These are phyloP conservation scores for Eciton burchellii DNA, from an alignment of 1,140 invertebrate genomes.

Conservation along the genomic window DNA sequence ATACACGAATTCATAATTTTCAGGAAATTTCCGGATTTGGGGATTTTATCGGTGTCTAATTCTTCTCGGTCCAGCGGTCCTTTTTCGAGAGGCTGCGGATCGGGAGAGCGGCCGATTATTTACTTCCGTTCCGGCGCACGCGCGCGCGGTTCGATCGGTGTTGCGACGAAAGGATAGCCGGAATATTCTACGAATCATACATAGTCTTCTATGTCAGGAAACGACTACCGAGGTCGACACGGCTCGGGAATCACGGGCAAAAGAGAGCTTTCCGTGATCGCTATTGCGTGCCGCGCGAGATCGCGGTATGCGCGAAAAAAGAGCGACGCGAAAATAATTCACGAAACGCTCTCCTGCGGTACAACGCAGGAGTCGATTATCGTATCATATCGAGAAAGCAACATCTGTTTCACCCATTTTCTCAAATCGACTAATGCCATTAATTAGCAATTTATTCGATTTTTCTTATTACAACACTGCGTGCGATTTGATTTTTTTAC, in stretches of 20 bases:
- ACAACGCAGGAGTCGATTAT: neutral
- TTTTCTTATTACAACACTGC: too few relatives aligned
- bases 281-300: slow-evolving; percentile 38
- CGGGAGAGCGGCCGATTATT: neutral
- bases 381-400: too few relatives aligned
- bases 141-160: neutral
- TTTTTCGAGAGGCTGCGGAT: neutral
- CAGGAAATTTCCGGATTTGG: neutral
- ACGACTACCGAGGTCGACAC: slow-evolving; percentile 40
- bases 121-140: slow-evolving; percentile 6
- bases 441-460: too few relatives aligned
- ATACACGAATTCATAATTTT: neutral
- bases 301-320: slow-evolving; percentile 32
- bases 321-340: slow-evolving; percentile 20
- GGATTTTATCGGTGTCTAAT: neutral
- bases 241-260: slow-evolving; percentile 41
- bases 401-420: too few relatives aligned
- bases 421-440: too few relatives aligned
- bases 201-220: slow-evolving; percentile 28
- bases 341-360: neutral
- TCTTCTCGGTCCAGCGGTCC: neutral
- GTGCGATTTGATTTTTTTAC: too few relatives aligned
- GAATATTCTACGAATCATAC: slow-evolving; percentile 31
- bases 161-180: slow-evolving; percentile 12
- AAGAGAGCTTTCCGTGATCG: slow-evolving; percentile 47